Percentiles rank a stretch among this genome's conserved stretches.
These are phyloP conservation scores for Nannobrachium achirus DNA, from an alignment of 2,113 vertebrate species.

Conservation along the genomic window DNA sequence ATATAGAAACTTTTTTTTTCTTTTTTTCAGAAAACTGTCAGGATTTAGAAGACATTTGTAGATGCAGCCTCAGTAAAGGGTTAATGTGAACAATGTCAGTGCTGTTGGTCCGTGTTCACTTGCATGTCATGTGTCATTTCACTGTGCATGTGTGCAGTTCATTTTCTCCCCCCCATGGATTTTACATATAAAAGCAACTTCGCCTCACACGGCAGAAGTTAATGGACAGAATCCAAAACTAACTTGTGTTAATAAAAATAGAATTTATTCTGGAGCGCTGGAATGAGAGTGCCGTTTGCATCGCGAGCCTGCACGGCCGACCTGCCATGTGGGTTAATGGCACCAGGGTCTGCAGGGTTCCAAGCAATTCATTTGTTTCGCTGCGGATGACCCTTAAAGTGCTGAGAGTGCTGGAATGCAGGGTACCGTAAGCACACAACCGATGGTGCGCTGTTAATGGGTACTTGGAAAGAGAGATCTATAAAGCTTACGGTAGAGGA, in stretches of 20 bases:
- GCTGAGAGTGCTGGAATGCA: constrained; percentile 37
- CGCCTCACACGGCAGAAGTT: neutral
- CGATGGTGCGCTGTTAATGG: constrained; percentile 24
- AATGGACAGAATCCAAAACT: neutral
- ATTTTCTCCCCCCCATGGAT: neutral
- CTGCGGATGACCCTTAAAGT: constrained; percentile 45
- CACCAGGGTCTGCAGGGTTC: neutral
- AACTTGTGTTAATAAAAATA: no score
- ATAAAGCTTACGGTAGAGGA: constrained; percentile 12
- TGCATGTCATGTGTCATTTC: neutral
- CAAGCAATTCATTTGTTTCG: constrained; percentile 35
- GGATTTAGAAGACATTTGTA: no score
- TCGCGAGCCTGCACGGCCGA: constrained; percentile 19
- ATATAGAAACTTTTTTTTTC: no score
- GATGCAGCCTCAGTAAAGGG: no score
- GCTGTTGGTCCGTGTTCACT: constrained; percentile 6
- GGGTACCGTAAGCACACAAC: neutral
- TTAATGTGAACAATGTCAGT: neutral
- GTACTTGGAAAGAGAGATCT: constrained; percentile 36
- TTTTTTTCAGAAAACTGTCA: no score
- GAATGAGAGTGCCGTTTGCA: constrained; percentile 3
- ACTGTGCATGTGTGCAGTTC: neutral
- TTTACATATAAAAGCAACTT: neutral
- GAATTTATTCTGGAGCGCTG: neutral
- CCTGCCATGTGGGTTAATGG: constrained; percentile 39